phyloP scores from a whole-genome alignment of 1,140 invertebrate genomes.

The Drosophila baimaii region DNA sequence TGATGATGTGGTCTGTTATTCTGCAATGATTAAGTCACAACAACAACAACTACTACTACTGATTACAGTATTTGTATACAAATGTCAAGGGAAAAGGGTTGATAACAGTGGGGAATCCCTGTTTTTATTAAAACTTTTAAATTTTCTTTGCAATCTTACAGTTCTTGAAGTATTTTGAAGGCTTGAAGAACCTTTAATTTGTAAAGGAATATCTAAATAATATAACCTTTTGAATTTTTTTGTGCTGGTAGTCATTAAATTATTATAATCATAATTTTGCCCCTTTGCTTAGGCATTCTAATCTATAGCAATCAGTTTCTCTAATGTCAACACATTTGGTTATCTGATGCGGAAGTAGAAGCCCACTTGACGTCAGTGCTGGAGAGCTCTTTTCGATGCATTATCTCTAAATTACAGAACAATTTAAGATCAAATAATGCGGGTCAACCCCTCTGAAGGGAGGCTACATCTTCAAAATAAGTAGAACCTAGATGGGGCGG shows the following conservation, averaged over 20 bases:
- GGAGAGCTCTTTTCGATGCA: neutral
- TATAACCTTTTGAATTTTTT: neutral
- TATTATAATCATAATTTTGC: neutral
- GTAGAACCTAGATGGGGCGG: no score
- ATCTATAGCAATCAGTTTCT: neutral
- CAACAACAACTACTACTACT: neutral
- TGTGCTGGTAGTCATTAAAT: neutral
- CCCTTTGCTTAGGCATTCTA: neutral
- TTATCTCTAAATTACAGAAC: neutral
- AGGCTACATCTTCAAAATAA: neutral
- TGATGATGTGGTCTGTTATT: conserved; percentile 4
- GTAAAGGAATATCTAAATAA: neutral
- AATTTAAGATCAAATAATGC: neutral
- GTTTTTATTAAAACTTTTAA: no score
- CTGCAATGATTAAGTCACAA: neutral
- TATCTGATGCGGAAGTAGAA: conserved; percentile 17
- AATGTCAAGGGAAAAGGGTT: neutral
- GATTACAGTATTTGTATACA: conserved; percentile 3
- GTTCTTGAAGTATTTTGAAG: neutral
- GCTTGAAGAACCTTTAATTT: neutral
- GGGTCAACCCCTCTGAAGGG: neutral
- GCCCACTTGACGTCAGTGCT: conserved; percentile 6
- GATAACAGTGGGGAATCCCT: no score
- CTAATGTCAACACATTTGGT: conserved; percentile 22
- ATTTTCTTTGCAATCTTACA: neutral